A percentile compares a stretch with the other conserved stretches of the same genome.
Conservation (phyloP, 2,113 vertebrate genomes). For the Danio rerio region GRCz12tu NC_133188.1:24664001-24664500, state of each 20-base stretch:
- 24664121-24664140: too few relatives aligned
- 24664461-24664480: not conserved
- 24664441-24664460: not conserved
- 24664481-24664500: not conserved
- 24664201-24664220: not conserved
- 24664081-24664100: too few relatives aligned
- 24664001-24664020: too few relatives aligned
- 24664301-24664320: not conserved
- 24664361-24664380: slow-evolving; percentile 6
- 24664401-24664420: not conserved
- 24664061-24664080: too few relatives aligned
- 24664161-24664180: not conserved
- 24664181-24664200: not conserved
- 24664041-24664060: too few relatives aligned
- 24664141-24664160: too few relatives aligned
- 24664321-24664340: slow-evolving; percentile 36
- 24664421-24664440: not conserved
- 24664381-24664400: not conserved
- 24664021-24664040: too few relatives aligned
- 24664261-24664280: slow-evolving; percentile 4
- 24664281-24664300: not conserved
- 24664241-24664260: slow-evolving; percentile 5
- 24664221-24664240: not conserved
- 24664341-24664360: slow-evolving; percentile 32
- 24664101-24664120: too few relatives aligned